Conservation (phyloP, 2,888 invertebrate genomes). For the Eupeodes latifasciatus region DNA sequence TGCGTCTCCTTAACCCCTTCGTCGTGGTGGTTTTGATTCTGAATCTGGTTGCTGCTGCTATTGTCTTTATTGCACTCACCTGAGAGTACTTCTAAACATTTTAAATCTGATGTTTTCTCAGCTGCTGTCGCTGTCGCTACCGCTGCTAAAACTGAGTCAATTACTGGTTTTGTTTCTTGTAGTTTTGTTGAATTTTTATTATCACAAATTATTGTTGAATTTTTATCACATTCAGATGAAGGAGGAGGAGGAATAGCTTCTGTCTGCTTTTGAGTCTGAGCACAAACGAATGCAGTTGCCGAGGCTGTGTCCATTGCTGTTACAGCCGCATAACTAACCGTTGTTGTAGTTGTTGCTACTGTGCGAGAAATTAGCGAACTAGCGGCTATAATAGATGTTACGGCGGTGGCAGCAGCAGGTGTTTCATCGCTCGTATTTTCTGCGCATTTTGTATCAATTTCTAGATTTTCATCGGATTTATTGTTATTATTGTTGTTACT, state of each 20-base stretch:
- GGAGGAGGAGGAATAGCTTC: conserved; percentile 1
- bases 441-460: conserved; percentile 51
- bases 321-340: conserved; percentile 64
- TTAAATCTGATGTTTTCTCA: conserved; percentile 67
- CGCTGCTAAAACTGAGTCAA: conserved; percentile 32
- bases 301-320: conserved; percentile 64
- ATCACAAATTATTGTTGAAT: conserved; percentile 65
- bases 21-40: conserved; percentile 78
- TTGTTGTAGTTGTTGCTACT: conserved; percentile 20
- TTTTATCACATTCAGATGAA: conserved; percentile 59
- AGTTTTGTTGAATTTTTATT: conserved; percentile 66
- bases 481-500: neutral
- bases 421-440: conserved; percentile 31
- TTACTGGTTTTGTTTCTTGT: conserved; percentile 57
- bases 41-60: conserved; percentile 78
- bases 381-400: conserved; percentile 9
- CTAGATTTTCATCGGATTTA: conserved; percentile 78
- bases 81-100: conserved; percentile 27
- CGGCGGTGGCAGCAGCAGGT: conserved; percentile 28
- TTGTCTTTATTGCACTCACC: conserved; percentile 77
- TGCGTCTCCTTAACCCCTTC: conserved; percentile 76
- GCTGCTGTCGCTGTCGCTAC: neutral
- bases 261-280: conserved; percentile 60
- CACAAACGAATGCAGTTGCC: conserved; percentile 65
- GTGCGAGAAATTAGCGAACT: conserved; percentile 41